Conservation (phyloP, 2,888 invertebrate genomes). For the Drosophila cognata region DNA sequence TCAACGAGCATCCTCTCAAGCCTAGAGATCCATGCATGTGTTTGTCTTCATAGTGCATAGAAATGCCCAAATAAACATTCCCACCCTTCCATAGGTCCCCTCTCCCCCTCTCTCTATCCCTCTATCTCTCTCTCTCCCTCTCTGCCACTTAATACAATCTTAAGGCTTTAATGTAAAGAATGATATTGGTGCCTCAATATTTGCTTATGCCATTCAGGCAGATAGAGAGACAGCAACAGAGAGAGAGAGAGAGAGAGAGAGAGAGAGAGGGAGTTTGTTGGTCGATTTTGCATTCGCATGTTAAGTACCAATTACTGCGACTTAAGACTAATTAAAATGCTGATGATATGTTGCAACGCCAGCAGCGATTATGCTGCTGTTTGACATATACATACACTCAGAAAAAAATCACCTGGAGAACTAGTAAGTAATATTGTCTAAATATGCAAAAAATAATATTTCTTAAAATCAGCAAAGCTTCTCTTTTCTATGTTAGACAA, state of each 20-base stretch:
- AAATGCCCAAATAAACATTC: not conserved
- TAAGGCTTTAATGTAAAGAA: slow-evolving; percentile 1
- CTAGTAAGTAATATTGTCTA: not conserved
- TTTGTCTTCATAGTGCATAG: not conserved
- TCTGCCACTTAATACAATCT: not conserved
- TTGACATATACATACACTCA: not conserved
- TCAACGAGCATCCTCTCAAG: slow-evolving; percentile 7
- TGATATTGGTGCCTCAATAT: slow-evolving; percentile 3
- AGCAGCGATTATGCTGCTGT: slow-evolving; percentile 23
- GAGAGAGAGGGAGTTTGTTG: slow-evolving; percentile 33
- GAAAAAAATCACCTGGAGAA: not conserved
- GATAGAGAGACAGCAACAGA: not conserved
- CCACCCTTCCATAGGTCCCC: not conserved
- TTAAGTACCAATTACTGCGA: slow-evolving; percentile 70
- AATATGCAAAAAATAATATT: no score
- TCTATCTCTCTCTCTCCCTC: not conserved
- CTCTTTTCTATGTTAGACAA: no score
- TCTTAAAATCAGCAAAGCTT: no score
- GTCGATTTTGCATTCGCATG: slow-evolving; percentile 71
- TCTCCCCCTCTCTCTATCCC: no score
- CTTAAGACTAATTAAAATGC: slow-evolving; percentile 71
- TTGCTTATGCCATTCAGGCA: not conserved
- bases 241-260: not conserved
- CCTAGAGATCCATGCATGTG: slow-evolving; percentile 6
- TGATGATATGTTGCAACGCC: slow-evolving; percentile 63